Conservation (phyloP, 2,888 invertebrate genomes). For the Molanna angustata region DNA sequence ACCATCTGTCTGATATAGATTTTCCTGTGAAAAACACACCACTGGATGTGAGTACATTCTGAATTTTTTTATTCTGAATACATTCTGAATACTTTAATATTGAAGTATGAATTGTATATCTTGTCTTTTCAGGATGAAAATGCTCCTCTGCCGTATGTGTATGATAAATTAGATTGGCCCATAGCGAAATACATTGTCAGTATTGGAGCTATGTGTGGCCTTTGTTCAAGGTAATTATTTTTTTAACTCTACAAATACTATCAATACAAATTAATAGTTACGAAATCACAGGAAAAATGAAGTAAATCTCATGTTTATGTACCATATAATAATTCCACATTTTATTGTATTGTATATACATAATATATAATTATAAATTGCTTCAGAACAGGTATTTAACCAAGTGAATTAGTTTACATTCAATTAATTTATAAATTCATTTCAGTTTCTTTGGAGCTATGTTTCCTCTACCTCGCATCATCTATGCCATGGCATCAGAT, state of each 20-base stretch:
- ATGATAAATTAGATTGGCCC: conserved; percentile 69
- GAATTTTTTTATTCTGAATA: too few species aligned
- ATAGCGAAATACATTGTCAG: conserved; percentile 81
- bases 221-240: conserved; percentile 69
- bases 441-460: conserved; percentile 77
- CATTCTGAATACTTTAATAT: too few species aligned
- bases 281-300: neutral
- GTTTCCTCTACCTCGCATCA: conserved; percentile 81
- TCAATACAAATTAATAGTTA: neutral
- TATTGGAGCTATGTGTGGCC: conserved; percentile 80
- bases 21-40: too few species aligned
- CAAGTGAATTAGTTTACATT: too few species aligned
- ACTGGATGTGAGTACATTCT: neutral
- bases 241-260: too few species aligned
- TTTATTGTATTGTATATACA: too few species aligned
- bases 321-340: too few species aligned
- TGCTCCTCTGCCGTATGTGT: conserved; percentile 79
- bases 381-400: too few species aligned
- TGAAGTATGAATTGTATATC: neutral
- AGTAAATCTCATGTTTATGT: too few species aligned
- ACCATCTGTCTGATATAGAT: too few species aligned
- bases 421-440: conserved; percentile 29
- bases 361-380: too few species aligned
- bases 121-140: conserved; percentile 58
- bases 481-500: conserved; percentile 87